A percentile compares a stretch with the other conserved stretches of the same genome.
phyloP scores from a whole-genome alignment of 2,888 invertebrate genomes.

The Carabus problematicus region DNA sequence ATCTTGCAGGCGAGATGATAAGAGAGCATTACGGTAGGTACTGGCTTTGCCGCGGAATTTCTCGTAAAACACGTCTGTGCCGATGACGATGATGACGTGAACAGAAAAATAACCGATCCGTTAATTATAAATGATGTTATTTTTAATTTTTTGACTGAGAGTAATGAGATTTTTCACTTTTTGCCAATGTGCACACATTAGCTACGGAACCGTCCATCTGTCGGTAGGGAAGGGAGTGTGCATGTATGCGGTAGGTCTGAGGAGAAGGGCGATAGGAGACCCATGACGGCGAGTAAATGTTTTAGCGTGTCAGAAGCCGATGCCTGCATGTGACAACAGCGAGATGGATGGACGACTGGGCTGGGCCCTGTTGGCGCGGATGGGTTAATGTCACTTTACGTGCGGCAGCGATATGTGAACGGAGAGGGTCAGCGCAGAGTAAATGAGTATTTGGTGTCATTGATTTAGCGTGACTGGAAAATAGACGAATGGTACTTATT shows the following conservation, averaged over 20 bases:
- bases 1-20: background rate
- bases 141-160: conserved; percentile 43
- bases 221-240: conserved; percentile 13
- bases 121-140: conserved; percentile 42
- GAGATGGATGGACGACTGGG: conserved; percentile 34
- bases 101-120: conserved; percentile 41
- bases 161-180: conserved; percentile 40
- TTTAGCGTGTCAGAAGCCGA: background rate
- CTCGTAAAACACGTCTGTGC: conserved; percentile 9
- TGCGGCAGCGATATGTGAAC: too few relatives aligned
- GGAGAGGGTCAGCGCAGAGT: too few relatives aligned
- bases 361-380: too few relatives aligned
- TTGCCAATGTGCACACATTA: conserved; percentile 2
- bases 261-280: too few relatives aligned
- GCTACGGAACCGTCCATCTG: background rate
- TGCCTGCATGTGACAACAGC: conserved; percentile 25
- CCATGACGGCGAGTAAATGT: conserved; percentile 6
- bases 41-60: background rate
- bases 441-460: too few relatives aligned
- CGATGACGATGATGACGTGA: conserved; percentile 25
- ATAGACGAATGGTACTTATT: too few relatives aligned
- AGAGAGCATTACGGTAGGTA: background rate
- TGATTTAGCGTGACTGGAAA: too few relatives aligned
- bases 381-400: too few relatives aligned
- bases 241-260: background rate